These are phyloP conservation scores for Mirounga angustirostris DNA, from an alignment of 2,113 vertebrate genomes.

Conservation along the genomic window DNA sequence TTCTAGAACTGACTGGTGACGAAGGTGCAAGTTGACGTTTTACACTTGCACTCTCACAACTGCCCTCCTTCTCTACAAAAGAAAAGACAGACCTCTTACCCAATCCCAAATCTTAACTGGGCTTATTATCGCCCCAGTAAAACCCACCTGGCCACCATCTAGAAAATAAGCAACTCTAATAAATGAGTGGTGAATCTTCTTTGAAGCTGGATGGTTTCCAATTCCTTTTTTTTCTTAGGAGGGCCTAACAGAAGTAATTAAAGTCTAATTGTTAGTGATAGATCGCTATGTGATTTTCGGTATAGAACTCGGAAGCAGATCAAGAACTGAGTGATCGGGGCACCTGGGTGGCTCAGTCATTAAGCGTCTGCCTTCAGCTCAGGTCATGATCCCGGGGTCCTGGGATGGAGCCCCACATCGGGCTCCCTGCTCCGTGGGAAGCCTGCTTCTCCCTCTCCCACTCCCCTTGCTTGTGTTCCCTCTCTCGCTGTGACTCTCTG, in stretches of 20 bases:
- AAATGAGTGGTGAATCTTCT: background rate
- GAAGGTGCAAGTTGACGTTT: background rate
- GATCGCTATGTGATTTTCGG: background rate
- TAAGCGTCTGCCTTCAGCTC: too few species aligned
- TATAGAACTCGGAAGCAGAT: background rate
- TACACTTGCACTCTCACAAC: background rate
- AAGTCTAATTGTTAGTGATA: background rate
- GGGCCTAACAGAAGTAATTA: slow-evolving; percentile 15
- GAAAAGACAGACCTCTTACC: background rate
- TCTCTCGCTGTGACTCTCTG: too few species aligned
- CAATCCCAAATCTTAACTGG: background rate
- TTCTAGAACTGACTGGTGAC: background rate
- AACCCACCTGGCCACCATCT: too few species aligned
- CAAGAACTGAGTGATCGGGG: background rate
- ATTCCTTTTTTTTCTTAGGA: background rate
- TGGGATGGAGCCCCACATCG: too few species aligned
- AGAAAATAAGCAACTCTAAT: background rate
- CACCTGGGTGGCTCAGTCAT: too few species aligned
- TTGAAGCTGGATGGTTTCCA: background rate
- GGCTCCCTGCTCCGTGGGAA: too few species aligned
- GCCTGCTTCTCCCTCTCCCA: too few species aligned
- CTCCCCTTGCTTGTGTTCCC: too few species aligned
- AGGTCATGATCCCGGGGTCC: too few species aligned
- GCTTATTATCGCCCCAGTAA: background rate
- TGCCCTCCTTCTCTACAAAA: background rate